Evolutionary conservation across 2,113 vertebrate genomes (phyloP).

Genomic region (Orycteropus afer): DNA sequence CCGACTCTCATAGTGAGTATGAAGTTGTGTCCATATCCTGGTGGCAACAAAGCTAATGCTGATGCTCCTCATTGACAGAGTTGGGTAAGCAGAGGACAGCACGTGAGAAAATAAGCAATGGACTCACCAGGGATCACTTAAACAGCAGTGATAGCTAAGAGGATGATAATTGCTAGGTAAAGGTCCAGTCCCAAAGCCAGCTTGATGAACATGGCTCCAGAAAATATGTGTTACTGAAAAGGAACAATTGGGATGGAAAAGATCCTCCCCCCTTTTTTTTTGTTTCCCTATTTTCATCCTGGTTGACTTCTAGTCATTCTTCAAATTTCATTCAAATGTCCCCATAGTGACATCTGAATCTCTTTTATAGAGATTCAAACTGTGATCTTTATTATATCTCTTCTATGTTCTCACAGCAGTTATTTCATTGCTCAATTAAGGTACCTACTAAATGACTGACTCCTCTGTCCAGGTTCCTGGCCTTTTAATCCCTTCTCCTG

Average conservation of each 20-base stretch:
- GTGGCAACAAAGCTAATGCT: neutral
- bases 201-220: conserved; percentile 95
- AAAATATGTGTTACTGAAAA: conserved; percentile 93
- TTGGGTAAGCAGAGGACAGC: neutral
- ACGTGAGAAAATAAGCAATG: neutral
- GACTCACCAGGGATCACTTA: conserved; percentile 94
- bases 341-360: neutral
- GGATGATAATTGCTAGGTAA: conserved; percentile 92
- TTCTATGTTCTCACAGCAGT: no score
- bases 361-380: no score
- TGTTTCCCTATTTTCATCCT: no score
- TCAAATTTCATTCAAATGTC: neutral
- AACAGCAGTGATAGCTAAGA: conserved; percentile 91
- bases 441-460: no score
- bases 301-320: neutral
- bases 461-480: no score
- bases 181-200: conserved; percentile 92
- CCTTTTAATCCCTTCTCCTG: no score
- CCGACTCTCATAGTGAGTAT: neutral
- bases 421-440: no score
- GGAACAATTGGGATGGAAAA: neutral
- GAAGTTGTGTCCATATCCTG: neutral
- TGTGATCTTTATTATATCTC: no score
- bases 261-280: neutral
- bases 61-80: neutral